Evolutionary conservation across 2,888 invertebrate genomes (phyloP), one percentile per base, ranked within the genome.

Genomic region (Melitaea athalia): DNA sequence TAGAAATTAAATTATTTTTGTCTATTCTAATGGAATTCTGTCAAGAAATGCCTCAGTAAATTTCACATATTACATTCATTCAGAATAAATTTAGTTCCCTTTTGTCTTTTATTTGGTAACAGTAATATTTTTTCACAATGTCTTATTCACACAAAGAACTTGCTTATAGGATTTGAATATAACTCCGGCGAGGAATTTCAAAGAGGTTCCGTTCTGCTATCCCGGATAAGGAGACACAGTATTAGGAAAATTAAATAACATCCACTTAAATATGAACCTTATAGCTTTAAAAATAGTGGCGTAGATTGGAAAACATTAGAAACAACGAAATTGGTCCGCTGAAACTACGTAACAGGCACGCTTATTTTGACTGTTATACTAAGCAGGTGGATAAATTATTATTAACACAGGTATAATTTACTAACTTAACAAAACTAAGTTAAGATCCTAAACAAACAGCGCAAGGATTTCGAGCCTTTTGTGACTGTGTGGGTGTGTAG

Each of bases 151-250:
- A 71, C 72, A 74, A 73, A 72, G 71, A 69, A 71, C 68, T 74
- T 67, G 73, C 71, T 73, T 73, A 73, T 70, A 70, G 72, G 74
- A 75, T 73, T 72, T 72, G 69, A 74, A 70, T 60, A 70, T 71
- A 71, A 60, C 74, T 72, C 68, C 57, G 76, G 79, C 79, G 78
- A 75, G 78, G 79, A 80, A 84, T 86, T 86, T 83, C 82, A 79
- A 82, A 80, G 77, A 81, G 79, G 78, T 80, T 79, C 81, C 72
- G 60, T 67, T 69, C 80, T 82, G 80, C 83, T 83, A 84, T 85
- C 84, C 84, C 83, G 82, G 82, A 85, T 85, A 84, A 83, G 81
- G 81, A 81, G 79, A 74, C 69, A 74, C 69, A 74, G 80, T 82
- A 80, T 84, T 81, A 79, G 74, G 77, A 74, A 70, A 76, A 78